Evolutionary conservation across 2,888 invertebrate genomes (phyloP).

Genomic region (Chorisops tibialis): DNA sequence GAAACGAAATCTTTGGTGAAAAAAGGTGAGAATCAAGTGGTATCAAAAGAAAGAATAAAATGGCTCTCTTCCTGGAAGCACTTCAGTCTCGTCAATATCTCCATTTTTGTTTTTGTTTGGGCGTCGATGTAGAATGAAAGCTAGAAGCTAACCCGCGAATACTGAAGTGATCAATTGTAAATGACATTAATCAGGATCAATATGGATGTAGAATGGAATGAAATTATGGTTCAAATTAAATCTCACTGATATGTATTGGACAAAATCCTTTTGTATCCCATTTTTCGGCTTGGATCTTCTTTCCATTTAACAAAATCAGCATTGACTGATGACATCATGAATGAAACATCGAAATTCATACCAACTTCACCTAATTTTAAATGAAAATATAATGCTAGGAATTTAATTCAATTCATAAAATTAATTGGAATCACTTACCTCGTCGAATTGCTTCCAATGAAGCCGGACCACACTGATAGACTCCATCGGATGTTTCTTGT

Average conservation of each 20-base stretch:
- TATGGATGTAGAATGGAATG: neutral
- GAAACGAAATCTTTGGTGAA: no score
- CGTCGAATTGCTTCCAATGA: conserved; percentile 73
- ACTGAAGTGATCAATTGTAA: no score
- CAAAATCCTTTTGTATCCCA: conserved; percentile 66
- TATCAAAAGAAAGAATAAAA: no score
- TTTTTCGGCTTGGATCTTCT: conserved; percentile 60
- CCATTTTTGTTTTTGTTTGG: no score
- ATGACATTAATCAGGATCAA: no score
- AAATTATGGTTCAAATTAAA: conserved; percentile 30
- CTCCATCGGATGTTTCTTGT: conserved; percentile 69
- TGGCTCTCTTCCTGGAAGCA: no score
- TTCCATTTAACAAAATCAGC: conserved; percentile 80
- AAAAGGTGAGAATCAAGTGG: no score
- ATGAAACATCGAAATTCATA: conserved; percentile 67
- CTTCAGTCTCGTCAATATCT: no score
- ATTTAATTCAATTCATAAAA: no score
- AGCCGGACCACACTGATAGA: conserved; percentile 77
- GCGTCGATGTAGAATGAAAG: no score
- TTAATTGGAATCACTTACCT: conserved; percentile 52
- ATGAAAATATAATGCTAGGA: neutral
- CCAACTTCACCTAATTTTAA: conserved; percentile 58
- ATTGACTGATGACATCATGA: conserved; percentile 78
- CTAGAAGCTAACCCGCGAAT: no score
- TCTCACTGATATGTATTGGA: conserved; percentile 73